Evolutionary conservation across 2,888 invertebrate species (phyloP).

Genomic region (Dicycla oo): DNA sequence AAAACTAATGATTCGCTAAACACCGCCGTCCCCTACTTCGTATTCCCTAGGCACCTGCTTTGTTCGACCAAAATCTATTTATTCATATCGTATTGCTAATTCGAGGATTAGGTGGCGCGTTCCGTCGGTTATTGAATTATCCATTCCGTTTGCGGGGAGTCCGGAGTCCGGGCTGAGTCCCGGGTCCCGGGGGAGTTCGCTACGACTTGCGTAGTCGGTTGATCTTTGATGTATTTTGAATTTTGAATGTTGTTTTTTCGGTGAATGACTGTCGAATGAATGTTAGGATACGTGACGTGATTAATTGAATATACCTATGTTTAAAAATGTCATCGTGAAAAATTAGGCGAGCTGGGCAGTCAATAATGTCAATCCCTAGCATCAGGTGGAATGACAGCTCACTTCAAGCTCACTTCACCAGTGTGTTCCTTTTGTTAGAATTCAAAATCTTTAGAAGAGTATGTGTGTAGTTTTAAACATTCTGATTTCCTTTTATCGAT

Average conservation of each 20-base stretch:
- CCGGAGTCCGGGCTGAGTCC: constrained; percentile 50
- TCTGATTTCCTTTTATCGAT: too few relatives aligned
- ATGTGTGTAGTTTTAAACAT: too few relatives aligned
- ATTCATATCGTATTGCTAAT: constrained; percentile 90
- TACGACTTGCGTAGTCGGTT: constrained; percentile 55
- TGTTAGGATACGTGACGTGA: not conserved
- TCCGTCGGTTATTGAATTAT: constrained; percentile 89
- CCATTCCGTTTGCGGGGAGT: constrained; percentile 87
- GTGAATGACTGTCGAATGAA: not conserved
- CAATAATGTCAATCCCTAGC: too few relatives aligned
- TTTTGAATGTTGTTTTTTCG: constrained; percentile 39
- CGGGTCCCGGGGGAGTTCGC: constrained; percentile 75
- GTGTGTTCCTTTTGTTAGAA: too few relatives aligned
- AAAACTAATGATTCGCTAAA: constrained; percentile 81
- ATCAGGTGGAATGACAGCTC: too few relatives aligned
- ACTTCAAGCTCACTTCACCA: too few relatives aligned
- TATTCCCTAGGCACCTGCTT: constrained; percentile 84
- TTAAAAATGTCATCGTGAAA: too few relatives aligned
- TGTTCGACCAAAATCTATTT: constrained; percentile 87
- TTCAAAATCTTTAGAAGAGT: too few relatives aligned
- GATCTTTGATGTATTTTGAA: constrained; percentile 59
- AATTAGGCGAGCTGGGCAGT: too few relatives aligned
- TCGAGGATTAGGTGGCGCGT: constrained; percentile 87
- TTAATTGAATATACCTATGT: too few relatives aligned
- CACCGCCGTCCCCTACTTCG: constrained; percentile 69